Evolutionary conservation across 2,113 vertebrate genomes (phyloP).

Genomic region (crab-eating macaque (Macaca fascicularis)): T2T-MFA8v1.1 NC_088392.1:44977001-44977500

Average conservation of each 20-base stretch:
- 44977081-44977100: neutral
- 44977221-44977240: slow-evolving; percentile 37
- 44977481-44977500: slow-evolving; percentile 86
- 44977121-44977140: neutral
- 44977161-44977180: neutral
- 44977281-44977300: slow-evolving; percentile 21
- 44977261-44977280: slow-evolving; percentile 58
- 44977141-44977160: neutral
- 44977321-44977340: slow-evolving; percentile 70
- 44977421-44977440: slow-evolving; percentile 71
- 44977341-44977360: slow-evolving; percentile 35
- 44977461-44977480: slow-evolving; percentile 86
- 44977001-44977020: neutral
- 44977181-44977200: neutral
- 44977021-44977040: neutral
- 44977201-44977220: neutral
- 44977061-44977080: neutral
- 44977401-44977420: slow-evolving; percentile 61
- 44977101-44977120: neutral
- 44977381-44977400: slow-evolving; percentile 80
- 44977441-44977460: slow-evolving; percentile 76
- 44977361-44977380: slow-evolving; percentile 64
- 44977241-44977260: slow-evolving; percentile 36
- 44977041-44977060: slow-evolving; percentile 5
- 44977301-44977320: slow-evolving; percentile 4